phyloP scores from a whole-genome alignment of 1,140 invertebrate species.

The Trichoplusia ni region DNA sequence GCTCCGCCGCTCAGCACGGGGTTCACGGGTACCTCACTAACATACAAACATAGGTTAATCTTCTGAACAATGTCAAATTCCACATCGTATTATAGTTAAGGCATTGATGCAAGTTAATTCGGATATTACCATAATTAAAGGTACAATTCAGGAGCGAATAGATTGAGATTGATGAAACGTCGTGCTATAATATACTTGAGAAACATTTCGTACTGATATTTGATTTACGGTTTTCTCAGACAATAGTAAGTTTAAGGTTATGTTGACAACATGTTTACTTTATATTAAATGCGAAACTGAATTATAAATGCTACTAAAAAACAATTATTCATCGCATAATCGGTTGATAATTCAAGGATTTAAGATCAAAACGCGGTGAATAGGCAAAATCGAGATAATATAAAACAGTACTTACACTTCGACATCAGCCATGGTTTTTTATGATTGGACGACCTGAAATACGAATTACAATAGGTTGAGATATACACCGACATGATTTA shows the following conservation, averaged over 20 bases:
- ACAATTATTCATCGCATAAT: constrained; percentile 6
- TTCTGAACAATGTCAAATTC: not conserved
- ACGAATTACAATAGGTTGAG: constrained; percentile 56
- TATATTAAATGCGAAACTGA: not conserved
- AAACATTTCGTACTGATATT: too few relatives aligned
- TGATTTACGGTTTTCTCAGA: too few relatives aligned
- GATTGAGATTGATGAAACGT: too few relatives aligned
- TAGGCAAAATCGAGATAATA: not conserved
- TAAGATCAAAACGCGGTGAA: not conserved
- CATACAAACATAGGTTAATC: not conserved
- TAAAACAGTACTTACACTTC: constrained; percentile 73
- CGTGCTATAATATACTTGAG: too few relatives aligned
- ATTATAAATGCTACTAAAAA: not conserved
- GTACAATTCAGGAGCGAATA: too few relatives aligned
- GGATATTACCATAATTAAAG: too few relatives aligned
- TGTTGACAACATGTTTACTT: constrained; percentile 58
- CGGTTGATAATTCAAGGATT: too few relatives aligned
- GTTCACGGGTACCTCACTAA: constrained; percentile 71
- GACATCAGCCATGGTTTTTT: constrained; percentile 75
- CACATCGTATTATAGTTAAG: too few relatives aligned
- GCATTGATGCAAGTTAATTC: too few relatives aligned
- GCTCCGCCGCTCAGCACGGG: constrained; percentile 83
- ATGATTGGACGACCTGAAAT: constrained; percentile 70
- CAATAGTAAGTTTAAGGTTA: too few relatives aligned
- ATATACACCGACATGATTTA: constrained; percentile 41